Evolutionary conservation across 1,140 invertebrate species (phyloP).

Genomic region (Tetramorium parvispinum): DNA sequence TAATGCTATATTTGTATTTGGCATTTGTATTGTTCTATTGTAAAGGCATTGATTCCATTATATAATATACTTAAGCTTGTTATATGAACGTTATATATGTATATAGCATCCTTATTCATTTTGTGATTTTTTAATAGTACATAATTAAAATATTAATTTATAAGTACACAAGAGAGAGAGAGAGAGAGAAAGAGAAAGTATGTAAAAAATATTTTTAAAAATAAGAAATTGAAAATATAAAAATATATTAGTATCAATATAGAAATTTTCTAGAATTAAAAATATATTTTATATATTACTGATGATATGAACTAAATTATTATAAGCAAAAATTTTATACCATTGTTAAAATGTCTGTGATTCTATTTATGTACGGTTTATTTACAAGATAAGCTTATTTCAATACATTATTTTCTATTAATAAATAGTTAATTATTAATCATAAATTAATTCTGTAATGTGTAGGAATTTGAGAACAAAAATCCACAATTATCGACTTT

Average conservation of each 20-base stretch:
- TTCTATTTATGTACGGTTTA: constrained; percentile 5
- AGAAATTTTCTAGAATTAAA: neutral
- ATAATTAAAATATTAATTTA: constrained; percentile 37
- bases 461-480: constrained; percentile 89
- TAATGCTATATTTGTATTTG: constrained; percentile 84
- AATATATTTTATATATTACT: neutral
- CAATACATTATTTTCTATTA: neutral
- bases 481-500: constrained; percentile 86
- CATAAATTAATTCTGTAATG: constrained; percentile 10
- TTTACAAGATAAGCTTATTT: neutral
- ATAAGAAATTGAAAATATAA: neutral
- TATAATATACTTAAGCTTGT: constrained; percentile 62
- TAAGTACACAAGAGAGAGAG: neutral
- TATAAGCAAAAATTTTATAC: neutral
- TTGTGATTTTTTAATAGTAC: constrained; percentile 13
- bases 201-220: neutral
- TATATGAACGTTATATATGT: neutral
- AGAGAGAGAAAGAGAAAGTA: neutral
- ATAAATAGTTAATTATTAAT: constrained; percentile 14
- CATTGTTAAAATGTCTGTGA: neutral
- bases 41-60: constrained; percentile 77
- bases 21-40: constrained; percentile 78
- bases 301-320: neutral
- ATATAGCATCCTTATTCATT: constrained; percentile 34
- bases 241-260: neutral